Evolutionary conservation across 30 jellyfish, hydroid and myxozoan species (phyloP).

Genomic region (Sanderia malayensis): DNA sequence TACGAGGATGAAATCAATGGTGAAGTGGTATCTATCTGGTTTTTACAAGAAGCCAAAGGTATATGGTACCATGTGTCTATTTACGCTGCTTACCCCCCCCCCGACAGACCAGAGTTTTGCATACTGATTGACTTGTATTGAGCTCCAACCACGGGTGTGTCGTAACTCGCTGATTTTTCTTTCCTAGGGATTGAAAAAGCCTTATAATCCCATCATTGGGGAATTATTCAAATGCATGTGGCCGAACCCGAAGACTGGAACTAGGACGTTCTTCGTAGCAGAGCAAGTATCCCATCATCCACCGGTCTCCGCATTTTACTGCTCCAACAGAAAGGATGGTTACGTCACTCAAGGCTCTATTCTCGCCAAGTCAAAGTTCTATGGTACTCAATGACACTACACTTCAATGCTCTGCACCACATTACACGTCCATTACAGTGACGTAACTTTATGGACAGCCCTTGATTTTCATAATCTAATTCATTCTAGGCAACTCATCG

Average conservation of each 20-base stretch:
- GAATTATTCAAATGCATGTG: slow-evolving; percentile 93
- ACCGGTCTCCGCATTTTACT: slow-evolving; percentile 96
- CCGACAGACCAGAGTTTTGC: no score
- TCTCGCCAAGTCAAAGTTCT: slow-evolving; percentile 87
- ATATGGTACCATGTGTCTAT: no score
- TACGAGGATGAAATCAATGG: slow-evolving; percentile 81
- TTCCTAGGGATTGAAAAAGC: slow-evolving; percentile 91
- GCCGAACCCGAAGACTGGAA: slow-evolving; percentile 48
- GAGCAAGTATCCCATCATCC: slow-evolving; percentile 99
- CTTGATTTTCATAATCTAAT: no score
- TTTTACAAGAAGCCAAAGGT: slow-evolving; percentile 97
- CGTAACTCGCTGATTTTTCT: no score
- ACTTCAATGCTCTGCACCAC: no score
- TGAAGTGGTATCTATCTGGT: slow-evolving; percentile 92
- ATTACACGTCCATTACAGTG: no score
- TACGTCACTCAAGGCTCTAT: slow-evolving; percentile 84
- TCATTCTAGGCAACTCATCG: slow-evolving; percentile 79
- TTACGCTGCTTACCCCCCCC: no score
- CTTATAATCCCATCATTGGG: slow-evolving; percentile 94
- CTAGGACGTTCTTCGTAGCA: slow-evolving; percentile 88
- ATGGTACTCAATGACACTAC: no score
- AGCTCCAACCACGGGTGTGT: no score
- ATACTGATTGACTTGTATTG: no score
- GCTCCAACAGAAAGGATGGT: slow-evolving; percentile 94
- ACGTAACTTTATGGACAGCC: no score